Percentiles rank a stretch among this genome's conserved stretches.
Evolutionary conservation across 2,888 invertebrate species (phyloP).

Genomic region (Xylota sylvarum): DNA sequence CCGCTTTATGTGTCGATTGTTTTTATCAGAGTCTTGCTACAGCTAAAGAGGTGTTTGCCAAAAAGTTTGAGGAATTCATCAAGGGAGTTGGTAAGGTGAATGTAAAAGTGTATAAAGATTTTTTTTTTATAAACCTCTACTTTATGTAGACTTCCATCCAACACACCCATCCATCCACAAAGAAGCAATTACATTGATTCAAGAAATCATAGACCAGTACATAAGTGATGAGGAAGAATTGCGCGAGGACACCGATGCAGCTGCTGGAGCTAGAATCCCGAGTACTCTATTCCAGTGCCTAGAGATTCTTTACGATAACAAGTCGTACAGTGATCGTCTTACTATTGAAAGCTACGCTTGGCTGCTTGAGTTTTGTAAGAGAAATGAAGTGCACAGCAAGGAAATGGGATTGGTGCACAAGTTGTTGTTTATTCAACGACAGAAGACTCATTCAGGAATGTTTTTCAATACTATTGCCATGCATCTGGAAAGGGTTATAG

Average conservation of each 20-base stretch:
- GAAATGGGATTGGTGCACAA: conserved; percentile 82
- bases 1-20: conserved; percentile 86
- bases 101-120: not conserved
- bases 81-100: conserved; percentile 81
- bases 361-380: conserved; percentile 82
- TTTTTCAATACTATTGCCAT: conserved; percentile 82
- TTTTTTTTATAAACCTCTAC: not conserved
- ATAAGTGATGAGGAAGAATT: conserved; percentile 78
- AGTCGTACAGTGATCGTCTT: conserved; percentile 81
- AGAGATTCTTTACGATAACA: conserved; percentile 83
- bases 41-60: conserved; percentile 81
- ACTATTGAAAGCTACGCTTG: conserved; percentile 82
- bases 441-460: conserved; percentile 83
- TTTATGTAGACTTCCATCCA: conserved; percentile 77
- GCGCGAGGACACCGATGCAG: conserved; percentile 77
- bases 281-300: conserved; percentile 81
- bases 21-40: conserved; percentile 85
- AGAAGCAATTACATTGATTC: conserved; percentile 80
- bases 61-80: conserved; percentile 82
- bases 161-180: conserved; percentile 77
- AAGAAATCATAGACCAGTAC: conserved; percentile 81
- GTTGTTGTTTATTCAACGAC: conserved; percentile 82
- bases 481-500: conserved; percentile 81
- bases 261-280: conserved; percentile 79
- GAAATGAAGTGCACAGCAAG: conserved; percentile 79